Conservation (phyloP, 2,113 vertebrate genomes). For the Pachyramphus minor region DNA sequence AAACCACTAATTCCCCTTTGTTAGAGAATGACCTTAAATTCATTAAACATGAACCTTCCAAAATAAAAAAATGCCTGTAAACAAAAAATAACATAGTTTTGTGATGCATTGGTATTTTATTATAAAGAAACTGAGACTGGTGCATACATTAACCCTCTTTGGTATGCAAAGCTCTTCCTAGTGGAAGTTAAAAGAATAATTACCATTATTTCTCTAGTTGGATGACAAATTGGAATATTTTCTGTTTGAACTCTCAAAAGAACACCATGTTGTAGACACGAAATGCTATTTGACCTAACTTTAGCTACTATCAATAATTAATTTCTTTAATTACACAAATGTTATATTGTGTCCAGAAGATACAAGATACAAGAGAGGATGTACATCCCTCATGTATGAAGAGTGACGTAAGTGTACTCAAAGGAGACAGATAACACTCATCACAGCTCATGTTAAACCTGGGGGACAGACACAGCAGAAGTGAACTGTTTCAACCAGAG, state of each 20-base stretch:
- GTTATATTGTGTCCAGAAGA: neutral
- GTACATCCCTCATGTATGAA: neutral
- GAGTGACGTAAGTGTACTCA: neutral
- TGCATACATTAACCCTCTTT: slow-evolving; percentile 19
- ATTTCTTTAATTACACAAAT: slow-evolving; percentile 28
- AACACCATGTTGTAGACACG: slow-evolving; percentile 34
- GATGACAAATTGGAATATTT: slow-evolving; percentile 63
- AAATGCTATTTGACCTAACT: slow-evolving; percentile 51
- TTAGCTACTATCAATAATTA: slow-evolving; percentile 55
- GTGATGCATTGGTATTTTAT: neutral
- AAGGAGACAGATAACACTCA: neutral
- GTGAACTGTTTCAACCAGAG: neutral
- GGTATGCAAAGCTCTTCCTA: slow-evolving; percentile 53
- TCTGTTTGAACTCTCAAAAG: slow-evolving; percentile 56
- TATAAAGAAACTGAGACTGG: neutral
- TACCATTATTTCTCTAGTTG: slow-evolving; percentile 46
- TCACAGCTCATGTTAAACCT: neutral
- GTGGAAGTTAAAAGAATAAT: slow-evolving; percentile 67
- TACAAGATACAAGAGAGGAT: neutral
- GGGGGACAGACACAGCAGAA: neutral
- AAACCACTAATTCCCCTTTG: neutral
- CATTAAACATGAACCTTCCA: neutral
- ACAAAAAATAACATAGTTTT: neutral
- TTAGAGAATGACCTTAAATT: slow-evolving; percentile 6
- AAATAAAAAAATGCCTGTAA: neutral